Base-by-base conservation (phyloP, 2,113 vertebrate species). In the Ariopsis seemanni region DNA sequence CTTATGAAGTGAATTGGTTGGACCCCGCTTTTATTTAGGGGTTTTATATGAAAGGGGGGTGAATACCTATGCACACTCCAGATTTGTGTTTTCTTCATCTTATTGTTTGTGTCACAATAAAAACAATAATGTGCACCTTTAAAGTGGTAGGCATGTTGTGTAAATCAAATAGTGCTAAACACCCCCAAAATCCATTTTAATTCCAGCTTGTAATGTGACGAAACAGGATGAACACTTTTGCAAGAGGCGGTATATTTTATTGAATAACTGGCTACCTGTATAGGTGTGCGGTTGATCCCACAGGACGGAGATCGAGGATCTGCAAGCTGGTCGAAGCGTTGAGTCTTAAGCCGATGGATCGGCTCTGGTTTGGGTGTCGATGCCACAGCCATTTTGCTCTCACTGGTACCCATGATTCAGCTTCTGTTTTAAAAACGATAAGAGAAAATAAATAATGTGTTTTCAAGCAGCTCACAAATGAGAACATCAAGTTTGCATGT, bases 251-350 rank as follows among this genome's bases (percentile, higher is more conserved):
- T 34, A 2, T 2, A n/a, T 48, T 27, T 72, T 62, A 62, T 5
- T 63, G 48, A 22, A 25, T 6, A 77, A 27, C 18, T 50, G 22
- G 1, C 53, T 86, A 95, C 95, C 91, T 95, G 95, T 86, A 95
- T 94, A 60, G 95, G 98, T 6, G 97, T 97, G 60, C 98, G 96
- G 74, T 93, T 88, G 60, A 99, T 95, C 1, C 91, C 96, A 0
- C 91, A 88, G 4, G 95, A 96, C 0, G 97, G 98, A 12, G 98
- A 99, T 10, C 97, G 96, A 7, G 97, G 98, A 82, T 99, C 98
- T 0, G 91, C 85, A 14, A 97, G 93, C 0, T 93, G 92, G 0
- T 90, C 86, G 50, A 96, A 77, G 30, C 91, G 94, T 2, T 79
- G 91, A 88, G 95, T 95, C 86, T 90, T 94, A 17, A 94, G 15